phyloP scores from a whole-genome alignment of 2,113 vertebrate genomes.

The Anthoscopus minutus region DNA sequence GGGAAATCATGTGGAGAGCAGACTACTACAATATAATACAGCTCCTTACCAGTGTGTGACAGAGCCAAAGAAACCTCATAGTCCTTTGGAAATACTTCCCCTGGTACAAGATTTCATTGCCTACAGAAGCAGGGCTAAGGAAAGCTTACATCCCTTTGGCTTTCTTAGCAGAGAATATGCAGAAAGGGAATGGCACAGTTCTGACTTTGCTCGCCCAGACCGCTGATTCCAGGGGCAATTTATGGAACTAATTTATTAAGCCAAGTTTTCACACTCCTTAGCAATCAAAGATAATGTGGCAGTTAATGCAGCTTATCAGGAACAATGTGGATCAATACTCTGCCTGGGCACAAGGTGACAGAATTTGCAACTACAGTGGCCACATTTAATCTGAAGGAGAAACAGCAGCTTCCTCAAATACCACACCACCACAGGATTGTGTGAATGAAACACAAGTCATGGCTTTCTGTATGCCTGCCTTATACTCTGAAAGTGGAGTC shows the following conservation, averaged over 20 bases:
- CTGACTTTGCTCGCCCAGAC: background rate
- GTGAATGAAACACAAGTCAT: background rate
- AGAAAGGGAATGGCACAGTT: background rate
- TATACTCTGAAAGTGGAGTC: background rate
- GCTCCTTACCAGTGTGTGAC: background rate
- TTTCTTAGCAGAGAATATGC: background rate
- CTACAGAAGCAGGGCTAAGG: background rate
- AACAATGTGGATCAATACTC: background rate
- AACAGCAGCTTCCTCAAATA: background rate
- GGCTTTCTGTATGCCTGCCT: background rate
- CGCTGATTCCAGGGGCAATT: background rate
- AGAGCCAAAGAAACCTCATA: background rate
- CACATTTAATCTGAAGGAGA: background rate
- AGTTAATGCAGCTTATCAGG: background rate
- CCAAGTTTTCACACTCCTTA: background rate
- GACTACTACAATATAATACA: fast-evolving
- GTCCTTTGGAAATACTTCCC: background rate
- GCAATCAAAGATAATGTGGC: background rate
- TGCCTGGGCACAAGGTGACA: background rate
- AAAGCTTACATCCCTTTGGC: background rate
- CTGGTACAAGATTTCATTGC: background rate
- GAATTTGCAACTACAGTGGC: background rate
- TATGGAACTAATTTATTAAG: background rate
- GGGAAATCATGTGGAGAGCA: background rate
- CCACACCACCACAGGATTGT: fast-evolving